These are phyloP conservation scores for Gallinago nigripennis DNA, from an alignment of 2,797 vertebrate genomes.

Conservation along the genomic window DNA sequence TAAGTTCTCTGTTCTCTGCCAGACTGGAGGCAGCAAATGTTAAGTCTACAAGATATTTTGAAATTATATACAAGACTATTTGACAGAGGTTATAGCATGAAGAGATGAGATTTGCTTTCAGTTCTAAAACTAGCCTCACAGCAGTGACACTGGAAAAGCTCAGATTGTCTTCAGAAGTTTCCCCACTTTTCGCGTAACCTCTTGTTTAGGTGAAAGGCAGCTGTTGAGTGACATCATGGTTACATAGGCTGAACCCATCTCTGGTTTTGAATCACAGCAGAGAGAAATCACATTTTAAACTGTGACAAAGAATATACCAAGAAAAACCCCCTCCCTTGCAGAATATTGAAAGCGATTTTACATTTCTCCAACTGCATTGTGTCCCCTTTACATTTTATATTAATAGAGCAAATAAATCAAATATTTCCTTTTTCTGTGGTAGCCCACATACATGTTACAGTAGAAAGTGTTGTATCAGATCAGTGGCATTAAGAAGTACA, in stretches of 20 bases:
- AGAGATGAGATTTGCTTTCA: not conserved
- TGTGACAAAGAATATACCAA: not conserved
- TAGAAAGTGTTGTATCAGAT: not conserved
- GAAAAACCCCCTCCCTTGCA: not conserved
- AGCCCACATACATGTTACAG: not conserved
- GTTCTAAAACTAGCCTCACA: not conserved
- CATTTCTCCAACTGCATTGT: not conserved
- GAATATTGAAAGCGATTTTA: not conserved
- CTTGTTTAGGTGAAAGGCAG: not conserved
- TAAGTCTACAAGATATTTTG: not conserved
- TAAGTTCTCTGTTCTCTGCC: not conserved
- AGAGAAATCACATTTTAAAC: not conserved
- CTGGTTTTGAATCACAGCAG: not conserved
- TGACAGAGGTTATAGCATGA: not conserved
- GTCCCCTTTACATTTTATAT: not conserved
- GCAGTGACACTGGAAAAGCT: not conserved
- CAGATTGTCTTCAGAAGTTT: not conserved
- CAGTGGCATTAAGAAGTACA: not conserved
- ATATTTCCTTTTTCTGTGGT: not conserved
- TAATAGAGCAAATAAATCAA: not conserved
- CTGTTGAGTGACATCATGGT: not conserved
- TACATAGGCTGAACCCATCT: not conserved
- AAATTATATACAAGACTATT: not conserved
- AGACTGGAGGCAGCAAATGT: not conserved
- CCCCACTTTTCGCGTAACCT: not conserved